These are phyloP conservation scores for Nothobranchius kuhntae DNA, from an alignment of 2,113 vertebrate species.

Conservation along the genomic window DNA sequence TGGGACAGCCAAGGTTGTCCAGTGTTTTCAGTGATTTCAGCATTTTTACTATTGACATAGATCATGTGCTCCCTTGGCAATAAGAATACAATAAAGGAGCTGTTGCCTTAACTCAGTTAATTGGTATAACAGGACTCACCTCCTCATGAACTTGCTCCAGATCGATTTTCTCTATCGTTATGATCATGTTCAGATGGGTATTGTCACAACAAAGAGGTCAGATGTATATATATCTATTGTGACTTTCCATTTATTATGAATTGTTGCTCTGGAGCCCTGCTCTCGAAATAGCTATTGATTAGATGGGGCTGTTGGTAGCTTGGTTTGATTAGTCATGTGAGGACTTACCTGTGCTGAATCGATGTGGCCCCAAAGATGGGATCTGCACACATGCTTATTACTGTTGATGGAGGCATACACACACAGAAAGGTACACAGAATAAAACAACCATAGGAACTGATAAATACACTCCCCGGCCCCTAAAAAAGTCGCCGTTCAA, in stretches of 20 bases:
- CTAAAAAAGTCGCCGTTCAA: too few species aligned
- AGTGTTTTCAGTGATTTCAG: constrained; percentile 52
- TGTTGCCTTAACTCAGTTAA: constrained; percentile 58
- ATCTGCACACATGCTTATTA: constrained; percentile 43
- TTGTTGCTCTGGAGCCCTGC: constrained; percentile 53
- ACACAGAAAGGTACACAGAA: constrained; percentile 10
- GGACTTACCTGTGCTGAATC: constrained; percentile 61
- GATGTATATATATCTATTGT: constrained; percentile 60
- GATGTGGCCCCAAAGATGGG: constrained; percentile 59
- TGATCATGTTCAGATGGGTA: constrained; percentile 64
- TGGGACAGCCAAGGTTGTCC: constrained; percentile 43
- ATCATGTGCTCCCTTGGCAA: constrained; percentile 34
- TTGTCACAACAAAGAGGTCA: constrained; percentile 74
- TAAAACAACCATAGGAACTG: constrained; percentile 8
- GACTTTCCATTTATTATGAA: constrained; percentile 70
- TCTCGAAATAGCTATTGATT: constrained; percentile 76
- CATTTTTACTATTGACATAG: constrained; percentile 45
- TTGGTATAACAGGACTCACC: constrained; percentile 55
- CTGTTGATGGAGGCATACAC: constrained; percentile 28
- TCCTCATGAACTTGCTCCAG: constrained; percentile 56
- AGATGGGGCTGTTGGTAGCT: constrained; percentile 56
- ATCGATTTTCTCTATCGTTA: constrained; percentile 66
- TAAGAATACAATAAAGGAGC: constrained; percentile 51
- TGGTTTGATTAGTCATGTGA: constrained; percentile 73
- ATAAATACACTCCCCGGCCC: too few species aligned